Evolutionary conservation across 2,113 vertebrate genomes (phyloP).

Genomic region (Leiothrix lutea): DNA sequence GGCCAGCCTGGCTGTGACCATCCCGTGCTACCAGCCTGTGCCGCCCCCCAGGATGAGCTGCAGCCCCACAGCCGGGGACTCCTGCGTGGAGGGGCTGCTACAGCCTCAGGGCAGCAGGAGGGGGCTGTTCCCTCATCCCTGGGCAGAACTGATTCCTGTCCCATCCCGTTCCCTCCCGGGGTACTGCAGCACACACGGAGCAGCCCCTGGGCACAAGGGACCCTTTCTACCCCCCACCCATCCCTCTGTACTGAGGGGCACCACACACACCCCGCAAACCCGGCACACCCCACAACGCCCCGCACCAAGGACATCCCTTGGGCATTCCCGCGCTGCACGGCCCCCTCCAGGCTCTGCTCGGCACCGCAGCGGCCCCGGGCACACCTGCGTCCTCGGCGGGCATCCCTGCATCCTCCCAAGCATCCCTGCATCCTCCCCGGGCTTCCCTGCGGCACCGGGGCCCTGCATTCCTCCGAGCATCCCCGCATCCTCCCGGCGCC

Average conservation of each 20-base stretch:
- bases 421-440: neutral
- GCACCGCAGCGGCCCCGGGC: neutral
- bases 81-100: neutral
- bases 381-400: neutral
- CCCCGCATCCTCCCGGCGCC: neutral
- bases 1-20: accelerated
- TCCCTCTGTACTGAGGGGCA: neutral
- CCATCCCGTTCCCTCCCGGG: neutral
- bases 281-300: neutral
- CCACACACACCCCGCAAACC: neutral
- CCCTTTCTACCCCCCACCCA: neutral
- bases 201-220: neutral
- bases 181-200: accelerated
- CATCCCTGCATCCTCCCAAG: neutral
- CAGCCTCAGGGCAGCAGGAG: neutral
- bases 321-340: neutral
- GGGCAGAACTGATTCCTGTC: neutral
- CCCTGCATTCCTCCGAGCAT: neutral
- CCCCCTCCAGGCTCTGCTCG: neutral
- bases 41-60: neutral
- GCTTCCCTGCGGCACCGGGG: neutral
- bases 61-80: neutral
- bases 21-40: neutral
- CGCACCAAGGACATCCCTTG: neutral
- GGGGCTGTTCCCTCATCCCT: neutral